Evolutionary conservation across 2,797 vertebrate species (phyloP).

Genomic region (Rhabdophis nuchalis): DNA sequence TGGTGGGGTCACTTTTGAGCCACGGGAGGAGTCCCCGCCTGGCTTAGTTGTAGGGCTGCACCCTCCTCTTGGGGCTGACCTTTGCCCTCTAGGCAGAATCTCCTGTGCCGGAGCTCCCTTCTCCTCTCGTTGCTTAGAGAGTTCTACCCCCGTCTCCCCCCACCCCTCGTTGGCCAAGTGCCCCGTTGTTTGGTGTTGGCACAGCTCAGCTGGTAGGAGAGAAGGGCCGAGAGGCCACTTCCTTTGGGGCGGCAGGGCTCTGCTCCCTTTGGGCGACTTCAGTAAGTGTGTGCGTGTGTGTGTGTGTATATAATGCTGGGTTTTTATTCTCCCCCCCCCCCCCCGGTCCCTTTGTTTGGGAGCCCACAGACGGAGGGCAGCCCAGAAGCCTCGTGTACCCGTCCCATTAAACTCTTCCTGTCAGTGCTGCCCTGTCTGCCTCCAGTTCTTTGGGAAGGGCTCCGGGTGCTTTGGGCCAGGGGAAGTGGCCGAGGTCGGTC

Average conservation of each 20-base stretch:
- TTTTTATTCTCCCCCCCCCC: neutral
- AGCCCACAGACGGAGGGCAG: neutral
- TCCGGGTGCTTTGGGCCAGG: neutral
- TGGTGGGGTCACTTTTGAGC: too few relatives aligned
- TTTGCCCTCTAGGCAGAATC: neutral
- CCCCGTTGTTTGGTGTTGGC: neutral
- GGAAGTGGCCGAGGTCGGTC: neutral
- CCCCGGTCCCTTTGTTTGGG: neutral
- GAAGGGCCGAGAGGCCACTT: too few relatives aligned
- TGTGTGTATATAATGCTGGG: neutral
- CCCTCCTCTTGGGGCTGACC: neutral
- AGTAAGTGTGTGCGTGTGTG: neutral
- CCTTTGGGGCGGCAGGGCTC: neutral
- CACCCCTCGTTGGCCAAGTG: rapidly evolving
- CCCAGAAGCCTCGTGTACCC: neutral
- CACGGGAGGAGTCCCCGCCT: neutral
- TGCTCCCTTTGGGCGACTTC: neutral
- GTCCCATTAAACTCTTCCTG: neutral
- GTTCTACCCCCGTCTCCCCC: neutral
- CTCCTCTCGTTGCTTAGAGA: neutral
- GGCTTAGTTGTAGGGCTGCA: neutral
- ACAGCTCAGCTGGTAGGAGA: neutral
- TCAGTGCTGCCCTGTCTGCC: neutral
- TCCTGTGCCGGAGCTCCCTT: neutral
- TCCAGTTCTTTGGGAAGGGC: neutral